Evolutionary conservation across 2,888 invertebrate genomes (phyloP).

Genomic region (Cephonodes hylas): DNA sequence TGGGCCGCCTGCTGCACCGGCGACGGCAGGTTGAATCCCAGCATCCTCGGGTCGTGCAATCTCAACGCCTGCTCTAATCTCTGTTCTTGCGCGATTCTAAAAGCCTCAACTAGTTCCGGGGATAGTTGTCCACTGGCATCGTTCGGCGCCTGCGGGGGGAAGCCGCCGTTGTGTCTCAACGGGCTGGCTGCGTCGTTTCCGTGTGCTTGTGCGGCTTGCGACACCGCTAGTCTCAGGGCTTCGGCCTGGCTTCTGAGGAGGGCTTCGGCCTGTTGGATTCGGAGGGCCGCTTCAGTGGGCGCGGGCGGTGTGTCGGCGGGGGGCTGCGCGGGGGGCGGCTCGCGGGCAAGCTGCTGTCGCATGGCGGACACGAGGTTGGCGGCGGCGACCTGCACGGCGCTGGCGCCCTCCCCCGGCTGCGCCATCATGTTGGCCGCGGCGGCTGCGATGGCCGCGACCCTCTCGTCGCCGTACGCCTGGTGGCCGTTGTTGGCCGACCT

Average conservation of each 20-base stretch:
- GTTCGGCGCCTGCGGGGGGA: slow-evolving; percentile 62
- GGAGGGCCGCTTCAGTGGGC: slow-evolving; percentile 87
- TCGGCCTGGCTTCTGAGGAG: slow-evolving; percentile 92
- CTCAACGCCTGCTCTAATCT: slow-evolving; percentile 91
- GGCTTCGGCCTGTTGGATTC: slow-evolving; percentile 90
- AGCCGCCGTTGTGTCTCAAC: slow-evolving; percentile 73
- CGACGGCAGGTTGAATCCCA: slow-evolving; percentile 86
- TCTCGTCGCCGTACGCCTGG: slow-evolving; percentile 83
- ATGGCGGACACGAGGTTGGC: slow-evolving; percentile 89
- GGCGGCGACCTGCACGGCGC: slow-evolving; percentile 86
- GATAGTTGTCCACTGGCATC: slow-evolving; percentile 81
- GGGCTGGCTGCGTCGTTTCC: slow-evolving; percentile 67
- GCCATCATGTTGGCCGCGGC: slow-evolving; percentile 83
- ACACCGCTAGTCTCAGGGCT: slow-evolving; percentile 90
- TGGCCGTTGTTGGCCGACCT: slow-evolving; percentile 84
- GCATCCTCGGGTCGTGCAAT: slow-evolving; percentile 89
- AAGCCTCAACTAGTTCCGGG: slow-evolving; percentile 86
- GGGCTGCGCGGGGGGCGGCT: slow-evolving; percentile 83
- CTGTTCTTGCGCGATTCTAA: slow-evolving; percentile 88
- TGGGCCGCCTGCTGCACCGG: slow-evolving; percentile 70
- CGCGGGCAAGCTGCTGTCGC: slow-evolving; percentile 81
- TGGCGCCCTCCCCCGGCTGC: slow-evolving; percentile 82
- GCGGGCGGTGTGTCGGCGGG: slow-evolving; percentile 89
- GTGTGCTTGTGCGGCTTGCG: slow-evolving; percentile 83
- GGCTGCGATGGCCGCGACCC: slow-evolving; percentile 87